phyloP scores from a whole-genome alignment of 2,888 invertebrate species.

The Parelbella ahira region DNA sequence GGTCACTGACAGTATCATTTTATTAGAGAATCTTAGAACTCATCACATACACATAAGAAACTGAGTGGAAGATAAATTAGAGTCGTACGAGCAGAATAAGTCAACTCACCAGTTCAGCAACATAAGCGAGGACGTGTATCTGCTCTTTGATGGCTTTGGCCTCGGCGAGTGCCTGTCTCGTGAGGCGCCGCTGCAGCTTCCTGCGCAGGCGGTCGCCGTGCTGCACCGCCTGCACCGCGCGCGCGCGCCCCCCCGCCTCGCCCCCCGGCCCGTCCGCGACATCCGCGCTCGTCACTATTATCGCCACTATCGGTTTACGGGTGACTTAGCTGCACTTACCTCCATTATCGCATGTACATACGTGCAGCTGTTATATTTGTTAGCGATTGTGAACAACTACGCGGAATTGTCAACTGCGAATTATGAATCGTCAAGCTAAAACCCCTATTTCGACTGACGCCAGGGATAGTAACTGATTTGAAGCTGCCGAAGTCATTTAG shows the following conservation, averaged over 20 bases:
- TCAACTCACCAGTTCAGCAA: conserved; percentile 83
- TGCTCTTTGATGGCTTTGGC: conserved; percentile 90
- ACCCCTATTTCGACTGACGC: too few species aligned
- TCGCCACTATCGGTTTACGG: conserved; percentile 51
- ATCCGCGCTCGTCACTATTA: conserved; percentile 68
- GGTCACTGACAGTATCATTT: too few species aligned
- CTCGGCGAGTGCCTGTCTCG: conserved; percentile 88
- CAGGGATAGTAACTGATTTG: too few species aligned
- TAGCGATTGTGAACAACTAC: too few species aligned
- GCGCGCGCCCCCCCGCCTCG: conserved; percentile 67
- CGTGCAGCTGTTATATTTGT: too few species aligned
- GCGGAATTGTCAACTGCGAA: too few species aligned
- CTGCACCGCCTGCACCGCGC: conserved; percentile 87
- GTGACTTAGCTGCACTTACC: neutral
- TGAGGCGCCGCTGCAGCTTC: conserved; percentile 88
- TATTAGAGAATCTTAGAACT: too few species aligned
- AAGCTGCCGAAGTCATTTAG: too few species aligned
- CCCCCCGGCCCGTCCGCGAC: conserved; percentile 40
- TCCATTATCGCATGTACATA: neutral
- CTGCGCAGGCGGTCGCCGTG: conserved; percentile 88
- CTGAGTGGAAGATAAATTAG: too few species aligned
- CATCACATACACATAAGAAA: too few species aligned
- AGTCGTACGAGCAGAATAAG: too few species aligned
- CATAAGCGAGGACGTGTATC: conserved; percentile 88
- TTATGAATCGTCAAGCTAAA: too few species aligned